Conservation (phyloP, 2,113 vertebrate species). For the Dipodomys stephensi region DNA sequence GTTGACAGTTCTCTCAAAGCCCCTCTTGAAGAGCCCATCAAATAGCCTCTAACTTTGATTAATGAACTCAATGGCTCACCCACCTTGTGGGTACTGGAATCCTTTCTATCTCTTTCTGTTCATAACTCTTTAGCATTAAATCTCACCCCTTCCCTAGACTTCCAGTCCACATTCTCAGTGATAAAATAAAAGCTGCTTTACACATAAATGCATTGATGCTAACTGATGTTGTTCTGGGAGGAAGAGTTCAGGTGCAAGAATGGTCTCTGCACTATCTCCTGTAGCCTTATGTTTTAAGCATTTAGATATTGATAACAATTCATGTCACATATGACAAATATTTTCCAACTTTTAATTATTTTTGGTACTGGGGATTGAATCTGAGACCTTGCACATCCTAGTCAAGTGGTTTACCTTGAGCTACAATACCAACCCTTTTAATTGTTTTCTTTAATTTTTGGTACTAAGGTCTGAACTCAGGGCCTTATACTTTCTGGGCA, state of each 20-base stretch:
- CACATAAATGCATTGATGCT: not conserved
- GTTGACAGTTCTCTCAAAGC: not conserved
- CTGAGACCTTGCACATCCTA: no score
- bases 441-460: no score
- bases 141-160: not conserved
- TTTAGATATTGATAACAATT: not conserved
- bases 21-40: not conserved
- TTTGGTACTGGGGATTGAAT: no score
- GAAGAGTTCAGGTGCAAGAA: not conserved
- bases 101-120: not conserved
- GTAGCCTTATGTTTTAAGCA: not conserved
- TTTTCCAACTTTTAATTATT: conserved; percentile 50
- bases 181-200: not conserved
- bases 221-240: not conserved
- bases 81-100: not conserved
- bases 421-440: no score
- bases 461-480: no score
- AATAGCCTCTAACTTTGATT: not conserved
- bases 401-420: no score
- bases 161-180: not conserved
- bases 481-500: no score
- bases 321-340: not conserved
- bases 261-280: not conserved
- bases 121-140: not conserved
- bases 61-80: not conserved